A percentile compares a stretch with the other conserved stretches of the same genome.
These are phyloP conservation scores for Tangara arthus DNA, from an alignment of 2,797 vertebrate species.

Conservation along the genomic window DNA sequence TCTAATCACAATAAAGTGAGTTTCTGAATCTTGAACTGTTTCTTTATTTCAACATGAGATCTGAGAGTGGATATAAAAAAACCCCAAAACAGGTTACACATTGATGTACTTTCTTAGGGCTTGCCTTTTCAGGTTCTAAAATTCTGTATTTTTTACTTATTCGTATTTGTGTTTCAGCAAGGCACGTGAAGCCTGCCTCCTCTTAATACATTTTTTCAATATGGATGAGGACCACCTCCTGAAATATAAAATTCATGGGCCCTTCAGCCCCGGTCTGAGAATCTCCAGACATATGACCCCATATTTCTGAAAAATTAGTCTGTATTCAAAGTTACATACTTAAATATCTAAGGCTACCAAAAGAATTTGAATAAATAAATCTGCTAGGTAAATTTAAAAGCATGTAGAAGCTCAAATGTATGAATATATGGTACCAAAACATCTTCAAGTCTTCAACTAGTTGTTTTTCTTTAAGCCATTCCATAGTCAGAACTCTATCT, in stretches of 20 bases:
- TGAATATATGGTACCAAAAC: background rate
- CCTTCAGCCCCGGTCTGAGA: background rate
- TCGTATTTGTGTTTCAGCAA: background rate
- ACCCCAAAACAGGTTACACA: rapidly evolving
- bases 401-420: background rate
- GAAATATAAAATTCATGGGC: background rate
- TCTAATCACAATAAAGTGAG: background rate
- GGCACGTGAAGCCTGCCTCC: rapidly evolving
- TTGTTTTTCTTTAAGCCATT: background rate
- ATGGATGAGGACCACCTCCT: background rate
- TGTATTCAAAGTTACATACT: background rate
- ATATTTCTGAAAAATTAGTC: background rate
- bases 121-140: background rate
- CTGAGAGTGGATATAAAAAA: background rate
- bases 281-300: background rate
- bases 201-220: background rate
- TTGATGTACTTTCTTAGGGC: background rate
- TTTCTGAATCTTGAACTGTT: background rate
- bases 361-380: background rate
- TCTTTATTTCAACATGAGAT: background rate
- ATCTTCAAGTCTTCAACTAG: background rate
- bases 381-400: background rate
- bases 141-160: background rate
- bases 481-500: background rate
- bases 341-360: background rate